Evolutionary conservation across 1,140 invertebrate genomes (phyloP), one percentile per base, ranked within the genome.

Genomic region (Leguminivora glycinivorella): DNA sequence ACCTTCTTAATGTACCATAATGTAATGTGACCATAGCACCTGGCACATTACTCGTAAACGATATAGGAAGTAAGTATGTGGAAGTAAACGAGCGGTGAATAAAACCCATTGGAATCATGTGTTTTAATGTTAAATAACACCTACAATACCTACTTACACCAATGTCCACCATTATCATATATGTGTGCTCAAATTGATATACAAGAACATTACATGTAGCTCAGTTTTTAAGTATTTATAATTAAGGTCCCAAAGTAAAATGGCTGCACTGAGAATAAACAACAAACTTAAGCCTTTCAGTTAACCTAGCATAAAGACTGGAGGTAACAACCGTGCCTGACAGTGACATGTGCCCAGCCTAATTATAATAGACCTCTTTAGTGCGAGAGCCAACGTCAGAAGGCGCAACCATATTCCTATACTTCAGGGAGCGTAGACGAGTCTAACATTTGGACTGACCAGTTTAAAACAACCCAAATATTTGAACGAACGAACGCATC

Each of bases 291-390:
- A 52, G 47, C 47, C n/a, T 52, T 52, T 52, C 47, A 52, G 0
- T 52, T 52, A 52, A 52, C 47, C 47, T 52, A 52, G 47, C 47
- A 9, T 63, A 63, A 63, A 63, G 26, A 31, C 26, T 63, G 26
- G 26, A 34, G 17, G n/a, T 63, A 63, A 63, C 58, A 17, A 63
- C 25, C 58, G 26, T 29, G 58, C 58, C 26, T 17, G 58, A 29
- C 58, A 29, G 25, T 63, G 58, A 63, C 58, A 63, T 63, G 25
- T 63, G 58, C 47, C 47, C 19, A 52, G 58, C 58, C 25, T 63
- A 29, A 29, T 63, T 63, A 63, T 63, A 29, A 29, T 63, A 31
- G n/a, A 63, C 58, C 26, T 22, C 47, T 52, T 52, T 5, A 4
- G 47, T 52, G 22, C 47, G 19, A 19, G 7, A 19, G n/a, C 14